A percentile compares a stretch with the other conserved stretches of the same genome.
Conservation (phyloP, 2,888 invertebrate species). For the Leistus spinibarbis region DNA sequence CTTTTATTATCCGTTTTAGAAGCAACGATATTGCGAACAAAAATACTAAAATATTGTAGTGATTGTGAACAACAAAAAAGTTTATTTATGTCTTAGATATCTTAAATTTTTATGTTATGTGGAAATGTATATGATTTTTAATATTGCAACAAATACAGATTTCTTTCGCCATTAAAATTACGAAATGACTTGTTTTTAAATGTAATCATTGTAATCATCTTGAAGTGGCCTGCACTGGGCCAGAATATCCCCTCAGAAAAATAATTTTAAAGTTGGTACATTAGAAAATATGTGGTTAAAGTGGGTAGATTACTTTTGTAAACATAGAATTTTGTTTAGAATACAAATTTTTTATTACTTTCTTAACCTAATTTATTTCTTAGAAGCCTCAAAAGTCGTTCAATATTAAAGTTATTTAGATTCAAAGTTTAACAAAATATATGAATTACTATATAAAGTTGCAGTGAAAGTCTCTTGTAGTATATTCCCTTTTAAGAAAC, state of each 20-base stretch:
- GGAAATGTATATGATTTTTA: neutral
- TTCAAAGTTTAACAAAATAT: neutral
- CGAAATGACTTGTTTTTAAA: neutral
- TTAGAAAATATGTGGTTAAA: neutral
- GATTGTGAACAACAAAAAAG: neutral
- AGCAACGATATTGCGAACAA: neutral
- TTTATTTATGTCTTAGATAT: neutral
- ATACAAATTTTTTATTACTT: neutral
- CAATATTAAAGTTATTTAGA: neutral
- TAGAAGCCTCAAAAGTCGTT: neutral
- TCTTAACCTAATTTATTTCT: neutral
- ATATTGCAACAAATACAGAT: neutral
- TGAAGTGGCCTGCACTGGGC: too few species aligned
- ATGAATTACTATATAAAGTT: neutral
- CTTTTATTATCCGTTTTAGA: slow-evolving; percentile 1
- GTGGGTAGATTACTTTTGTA: neutral
- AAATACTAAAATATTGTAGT: neutral
- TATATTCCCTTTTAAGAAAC: neutral
- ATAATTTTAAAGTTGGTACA: neutral
- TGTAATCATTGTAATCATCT: too few species aligned
- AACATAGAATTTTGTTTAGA: neutral
- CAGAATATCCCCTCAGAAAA: neutral
- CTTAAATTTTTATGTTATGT: neutral
- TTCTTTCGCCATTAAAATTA: neutral
- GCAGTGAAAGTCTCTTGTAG: neutral